These are phyloP conservation scores for Alloplasta piceator DNA, from an alignment of 2,888 invertebrate species.

Conservation along the genomic window DNA sequence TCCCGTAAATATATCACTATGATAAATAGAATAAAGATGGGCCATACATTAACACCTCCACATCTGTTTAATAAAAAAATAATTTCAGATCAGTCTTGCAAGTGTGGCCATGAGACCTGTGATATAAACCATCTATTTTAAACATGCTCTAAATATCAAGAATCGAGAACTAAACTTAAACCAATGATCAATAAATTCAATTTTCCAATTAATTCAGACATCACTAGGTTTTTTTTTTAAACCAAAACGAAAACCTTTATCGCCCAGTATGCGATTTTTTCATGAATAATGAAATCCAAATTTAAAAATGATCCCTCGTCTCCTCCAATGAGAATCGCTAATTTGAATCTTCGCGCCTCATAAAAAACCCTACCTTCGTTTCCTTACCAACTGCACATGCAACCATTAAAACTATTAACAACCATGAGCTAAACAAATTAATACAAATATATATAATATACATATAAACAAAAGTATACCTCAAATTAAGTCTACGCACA, in stretches of 20 bases:
- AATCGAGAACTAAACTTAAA: not conserved
- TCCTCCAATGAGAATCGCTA: too few relatives aligned
- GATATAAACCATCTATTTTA: conserved; percentile 23
- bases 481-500: too few relatives aligned
- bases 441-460: too few relatives aligned
- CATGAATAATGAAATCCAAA: conserved; percentile 1
- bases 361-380: too few relatives aligned
- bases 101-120: not conserved
- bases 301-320: too few relatives aligned
- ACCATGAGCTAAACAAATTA: too few relatives aligned
- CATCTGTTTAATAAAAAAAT: conserved; percentile 25
- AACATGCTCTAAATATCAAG: not conserved
- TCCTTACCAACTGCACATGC: too few relatives aligned
- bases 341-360: too few relatives aligned
- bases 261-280: conserved; percentile 14
- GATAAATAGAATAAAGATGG: conserved; percentile 28
- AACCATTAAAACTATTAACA: too few relatives aligned
- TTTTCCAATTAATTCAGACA: not conserved
- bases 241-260: not conserved
- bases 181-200: conserved; percentile 4
- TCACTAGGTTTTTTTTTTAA: conserved; percentile 25
- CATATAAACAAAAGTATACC: too few relatives aligned
- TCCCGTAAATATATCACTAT: not conserved
- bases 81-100: not conserved
- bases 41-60: not conserved